Conservation (phyloP, 2,888 invertebrate genomes). For the Caenorhabditis imperialis region DNA sequence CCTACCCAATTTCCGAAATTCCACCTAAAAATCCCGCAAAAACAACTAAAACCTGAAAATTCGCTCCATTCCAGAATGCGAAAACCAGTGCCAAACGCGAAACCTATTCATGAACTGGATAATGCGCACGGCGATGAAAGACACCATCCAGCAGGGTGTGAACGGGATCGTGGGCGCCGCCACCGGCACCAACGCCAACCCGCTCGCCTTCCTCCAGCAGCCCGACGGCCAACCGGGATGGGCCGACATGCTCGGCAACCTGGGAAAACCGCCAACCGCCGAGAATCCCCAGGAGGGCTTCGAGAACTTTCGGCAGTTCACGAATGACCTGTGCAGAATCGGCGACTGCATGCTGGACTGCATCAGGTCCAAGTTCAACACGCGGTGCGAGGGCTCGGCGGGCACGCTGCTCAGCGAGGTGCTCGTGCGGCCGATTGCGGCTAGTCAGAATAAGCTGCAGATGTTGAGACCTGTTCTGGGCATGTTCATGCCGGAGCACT, state of each 20-base stretch:
- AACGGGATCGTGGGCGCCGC: constrained; percentile 49
- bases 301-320: constrained; percentile 47
- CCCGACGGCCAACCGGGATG: constrained; percentile 14
- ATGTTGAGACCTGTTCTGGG: constrained; percentile 56
- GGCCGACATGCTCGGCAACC: constrained; percentile 33
- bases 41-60: no score
- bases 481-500: constrained; percentile 62
- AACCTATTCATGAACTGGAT: constrained; percentile 59
- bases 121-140: constrained; percentile 47
- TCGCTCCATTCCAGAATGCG: constrained; percentile 47
- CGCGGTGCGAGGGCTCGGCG: constrained; percentile 68
- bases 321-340: constrained; percentile 58
- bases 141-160: constrained; percentile 51
- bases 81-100: constrained; percentile 54
- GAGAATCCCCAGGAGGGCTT: constrained; percentile 32
- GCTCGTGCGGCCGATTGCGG: constrained; percentile 63
- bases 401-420: constrained; percentile 67
- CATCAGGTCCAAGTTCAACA: constrained; percentile 65
- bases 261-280: constrained; percentile 21
- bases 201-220: constrained; percentile 21
- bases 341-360: constrained; percentile 67
- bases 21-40: no score
- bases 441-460: constrained; percentile 55
- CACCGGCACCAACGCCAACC: constrained; percentile 46
- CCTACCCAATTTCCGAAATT: no score